Percentiles rank a stretch among this genome's conserved stretches.
phyloP scores from a whole-genome alignment of 2,113 vertebrate genomes.

The Ameiurus melas region DNA sequence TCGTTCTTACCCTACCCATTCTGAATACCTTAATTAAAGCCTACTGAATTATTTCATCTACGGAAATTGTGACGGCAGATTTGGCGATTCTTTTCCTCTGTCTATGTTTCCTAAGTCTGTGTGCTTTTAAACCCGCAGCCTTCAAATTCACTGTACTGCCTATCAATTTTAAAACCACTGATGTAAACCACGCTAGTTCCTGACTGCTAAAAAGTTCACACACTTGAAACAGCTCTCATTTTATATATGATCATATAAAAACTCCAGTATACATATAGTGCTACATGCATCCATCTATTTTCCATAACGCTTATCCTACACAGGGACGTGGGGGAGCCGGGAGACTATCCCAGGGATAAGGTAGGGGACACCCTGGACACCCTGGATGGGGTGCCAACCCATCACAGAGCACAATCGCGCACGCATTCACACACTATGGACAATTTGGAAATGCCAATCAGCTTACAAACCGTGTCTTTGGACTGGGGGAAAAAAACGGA shows the following conservation, averaged over 20 bases:
- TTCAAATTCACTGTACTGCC: background rate
- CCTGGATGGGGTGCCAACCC: too few species aligned
- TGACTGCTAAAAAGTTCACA: background rate
- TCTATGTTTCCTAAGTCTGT: background rate
- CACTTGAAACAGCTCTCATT: background rate
- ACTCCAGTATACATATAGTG: background rate
- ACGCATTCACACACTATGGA: too few species aligned
- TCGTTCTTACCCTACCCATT: too few species aligned
- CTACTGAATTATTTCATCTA: background rate
- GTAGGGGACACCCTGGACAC: too few species aligned
- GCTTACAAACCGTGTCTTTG: too few species aligned
- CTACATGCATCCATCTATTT: background rate
- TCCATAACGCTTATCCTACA: too few species aligned
- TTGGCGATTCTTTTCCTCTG: background rate
- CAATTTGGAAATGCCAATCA: too few species aligned
- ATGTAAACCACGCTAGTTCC: background rate
- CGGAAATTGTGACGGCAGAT: background rate
- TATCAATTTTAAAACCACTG: background rate
- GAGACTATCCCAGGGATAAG: too few species aligned
- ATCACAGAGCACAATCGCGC: too few species aligned
- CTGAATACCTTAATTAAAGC: constrained; percentile 1
- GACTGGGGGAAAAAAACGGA: too few species aligned
- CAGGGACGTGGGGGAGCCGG: too few species aligned
- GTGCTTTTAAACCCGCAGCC: background rate
- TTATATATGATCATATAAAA: too few species aligned